phyloP scores from a whole-genome alignment of 2,113 vertebrate species.

The Cichladusa arquata region DNA sequence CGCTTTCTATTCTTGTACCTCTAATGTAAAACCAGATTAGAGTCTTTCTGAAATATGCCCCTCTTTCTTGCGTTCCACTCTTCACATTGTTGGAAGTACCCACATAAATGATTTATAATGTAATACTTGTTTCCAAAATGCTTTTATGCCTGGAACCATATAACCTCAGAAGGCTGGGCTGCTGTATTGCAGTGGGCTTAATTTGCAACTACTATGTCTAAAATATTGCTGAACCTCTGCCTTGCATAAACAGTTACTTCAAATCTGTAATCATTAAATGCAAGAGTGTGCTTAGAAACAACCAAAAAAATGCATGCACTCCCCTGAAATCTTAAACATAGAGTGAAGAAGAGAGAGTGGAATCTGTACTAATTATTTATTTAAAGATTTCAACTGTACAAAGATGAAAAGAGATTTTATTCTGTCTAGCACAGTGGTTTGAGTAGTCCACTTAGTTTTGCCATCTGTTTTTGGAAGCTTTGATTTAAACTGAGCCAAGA shows the following conservation, averaged over 20 bases:
- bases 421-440: not conserved
- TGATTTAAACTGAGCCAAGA: not conserved
- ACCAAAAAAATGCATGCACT: not conserved
- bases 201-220: not conserved
- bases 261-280: not conserved
- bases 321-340: not conserved
- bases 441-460: not conserved
- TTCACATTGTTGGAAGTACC: not conserved
- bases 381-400: not conserved
- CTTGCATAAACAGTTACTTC: not conserved
- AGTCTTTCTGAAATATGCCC: conserved; percentile 19
- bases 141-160: not conserved
- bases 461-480: not conserved
- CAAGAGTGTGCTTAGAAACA: not conserved
- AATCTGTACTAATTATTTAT: not conserved
- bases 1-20: not conserved
- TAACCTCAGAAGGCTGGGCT: not conserved
- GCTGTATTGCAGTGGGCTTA: not conserved
- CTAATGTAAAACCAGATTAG: conserved; percentile 9
- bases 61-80: not conserved
- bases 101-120: conserved; percentile 33
- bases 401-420: not conserved
- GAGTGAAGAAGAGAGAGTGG: not conserved
- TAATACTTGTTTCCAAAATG: not conserved
- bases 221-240: not conserved